phyloP scores from a whole-genome alignment of 2,888 invertebrate genomes.

The Oxycera nigricornis region DNA sequence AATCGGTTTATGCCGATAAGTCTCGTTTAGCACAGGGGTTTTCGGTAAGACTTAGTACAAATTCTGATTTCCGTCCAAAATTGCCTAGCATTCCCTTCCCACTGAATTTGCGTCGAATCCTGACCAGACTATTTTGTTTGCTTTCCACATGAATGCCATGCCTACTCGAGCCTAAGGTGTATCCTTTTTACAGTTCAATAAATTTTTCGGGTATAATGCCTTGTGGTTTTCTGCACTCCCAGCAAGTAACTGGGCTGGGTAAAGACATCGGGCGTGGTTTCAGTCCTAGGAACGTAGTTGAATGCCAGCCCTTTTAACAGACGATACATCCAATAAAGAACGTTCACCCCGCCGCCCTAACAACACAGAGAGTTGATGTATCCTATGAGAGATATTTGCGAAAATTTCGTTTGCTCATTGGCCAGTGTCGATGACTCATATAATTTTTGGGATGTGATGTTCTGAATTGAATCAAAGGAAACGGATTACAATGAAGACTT shows the following conservation, averaged over 20 bases:
- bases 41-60: neutral
- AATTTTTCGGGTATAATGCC: too few species aligned
- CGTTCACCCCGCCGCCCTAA: too few species aligned
- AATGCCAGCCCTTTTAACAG: constrained; percentile 21
- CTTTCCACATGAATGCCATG: constrained; percentile 5
- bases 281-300: neutral
- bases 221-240: too few species aligned
- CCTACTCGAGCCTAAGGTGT: constrained; percentile 20
- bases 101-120: constrained; percentile 24
- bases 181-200: constrained; percentile 27
- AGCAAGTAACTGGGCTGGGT: too few species aligned
- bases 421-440: constrained; percentile 19
- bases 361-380: too few species aligned
- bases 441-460: constrained; percentile 9
- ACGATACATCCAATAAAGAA: constrained; percentile 4
- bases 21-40: constrained; percentile 28
- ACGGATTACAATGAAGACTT: too few species aligned
- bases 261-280: constrained; percentile 38
- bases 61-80: neutral
- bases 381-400: constrained; percentile 5
- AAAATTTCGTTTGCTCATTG: neutral
- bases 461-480: too few species aligned
- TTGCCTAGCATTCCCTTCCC: constrained; percentile 18
- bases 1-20: constrained; percentile 12
- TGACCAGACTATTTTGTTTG: neutral